Base-by-base conservation (phyloP, 2,113 vertebrate species). In the Cynoglossus semilaevis region DNA sequence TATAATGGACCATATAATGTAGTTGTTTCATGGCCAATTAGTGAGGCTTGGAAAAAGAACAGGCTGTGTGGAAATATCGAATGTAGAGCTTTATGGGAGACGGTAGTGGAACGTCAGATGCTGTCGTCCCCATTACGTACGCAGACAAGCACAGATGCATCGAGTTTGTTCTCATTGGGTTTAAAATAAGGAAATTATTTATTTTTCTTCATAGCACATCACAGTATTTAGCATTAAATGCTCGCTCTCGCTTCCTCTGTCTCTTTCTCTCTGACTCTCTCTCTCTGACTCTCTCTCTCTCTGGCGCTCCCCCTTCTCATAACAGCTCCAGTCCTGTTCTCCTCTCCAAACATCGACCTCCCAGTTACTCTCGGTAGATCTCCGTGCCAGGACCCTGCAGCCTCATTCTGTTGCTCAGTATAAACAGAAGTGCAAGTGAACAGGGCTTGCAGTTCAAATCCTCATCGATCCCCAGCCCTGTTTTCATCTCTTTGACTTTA, bases 321-420 rank as follows among this genome's bases (percentile, higher is more conserved):
- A 2, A 29, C 22, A 29, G 22, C 64, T 77, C 70, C 72, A 73
- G 70, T 77, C 76, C 53, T 67, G 41, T 77, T 62, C 73, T 79
- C 65, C 60, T 56, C 56, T 76, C 55, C 57, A 57, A 72, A 66
- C 68, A 37, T 56, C 67, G 61, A 53, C 57, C 52, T 73, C 61
- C 76, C 78, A 83, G 75, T 85, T 79, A 83, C 78, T 81, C 34
- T 74, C 54, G 68, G 49, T 64, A 63, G 63, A 76, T 80, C 71
- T 75, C 63, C 70, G 58, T 74, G 74, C 75, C 73, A 84, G 63
- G 66, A 80, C 81, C 76, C 74, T 74, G 63, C 49, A 7, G 78
- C 80, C 78, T 80, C 54, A 62, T 76, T 83, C 73, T 65, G 56
- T 60, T 59, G 45, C 72, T 74, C 58, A 15, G 53, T 73, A 79